phyloP scores from a whole-genome alignment of 2,113 vertebrate genomes.

The Sceloporus undulatus region DNA sequence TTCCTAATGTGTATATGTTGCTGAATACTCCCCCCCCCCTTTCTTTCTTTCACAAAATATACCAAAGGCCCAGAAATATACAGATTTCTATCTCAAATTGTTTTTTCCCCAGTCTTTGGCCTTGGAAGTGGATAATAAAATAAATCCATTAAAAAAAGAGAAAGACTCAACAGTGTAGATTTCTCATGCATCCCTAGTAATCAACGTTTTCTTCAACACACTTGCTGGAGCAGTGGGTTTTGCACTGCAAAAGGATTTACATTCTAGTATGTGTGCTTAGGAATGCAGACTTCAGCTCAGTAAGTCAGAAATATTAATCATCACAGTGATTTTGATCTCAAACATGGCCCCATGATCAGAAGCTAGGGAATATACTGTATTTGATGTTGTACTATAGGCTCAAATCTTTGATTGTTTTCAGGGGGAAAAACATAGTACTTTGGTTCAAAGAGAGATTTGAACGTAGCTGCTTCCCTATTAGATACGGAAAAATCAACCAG shows the following conservation, averaged over 20 bases:
- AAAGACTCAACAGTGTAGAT: not conserved
- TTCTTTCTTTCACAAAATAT: not conserved
- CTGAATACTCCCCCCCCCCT: too few species aligned
- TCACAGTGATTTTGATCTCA: not conserved
- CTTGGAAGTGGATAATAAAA: not conserved
- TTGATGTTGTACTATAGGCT: not conserved
- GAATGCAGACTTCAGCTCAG: not conserved
- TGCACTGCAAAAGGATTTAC: not conserved
- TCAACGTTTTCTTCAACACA: not conserved
- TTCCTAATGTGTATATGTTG: not conserved
- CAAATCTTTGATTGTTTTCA: not conserved
- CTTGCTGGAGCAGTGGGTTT: not conserved
- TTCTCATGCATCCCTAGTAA: slow-evolving; percentile 1
- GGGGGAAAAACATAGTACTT: not conserved
- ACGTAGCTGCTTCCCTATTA: not conserved
- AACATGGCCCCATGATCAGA: not conserved
- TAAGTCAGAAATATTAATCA: not conserved
- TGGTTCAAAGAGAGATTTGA: not conserved
- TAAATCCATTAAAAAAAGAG: not conserved
- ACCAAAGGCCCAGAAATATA: not conserved
- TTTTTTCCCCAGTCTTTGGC: not conserved
- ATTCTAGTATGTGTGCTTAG: not conserved
- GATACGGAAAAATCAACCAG: not conserved
- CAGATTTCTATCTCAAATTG: not conserved
- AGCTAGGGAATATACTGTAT: not conserved